A percentile compares a stretch with the other conserved stretches of the same genome.
Evolutionary conservation across 2,113 vertebrate genomes (phyloP).

Genomic region (Neoarius graeffei): DNA sequence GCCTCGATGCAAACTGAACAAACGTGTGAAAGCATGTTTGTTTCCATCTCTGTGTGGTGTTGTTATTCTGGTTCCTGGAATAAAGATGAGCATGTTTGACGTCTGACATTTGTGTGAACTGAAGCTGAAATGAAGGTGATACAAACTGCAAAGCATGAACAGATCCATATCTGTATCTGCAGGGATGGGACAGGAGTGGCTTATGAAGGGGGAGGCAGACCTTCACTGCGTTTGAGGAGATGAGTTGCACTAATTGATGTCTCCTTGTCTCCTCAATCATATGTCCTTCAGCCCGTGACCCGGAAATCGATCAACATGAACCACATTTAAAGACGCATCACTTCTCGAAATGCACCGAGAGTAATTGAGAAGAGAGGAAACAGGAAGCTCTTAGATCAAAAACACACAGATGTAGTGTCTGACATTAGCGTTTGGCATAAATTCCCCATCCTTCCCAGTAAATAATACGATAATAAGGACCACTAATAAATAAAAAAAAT

Average conservation of each 20-base stretch:
- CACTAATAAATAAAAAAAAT: background rate
- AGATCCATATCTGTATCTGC: constrained; percentile 18
- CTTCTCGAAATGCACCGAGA: background rate
- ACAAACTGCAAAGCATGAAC: constrained; percentile 18
- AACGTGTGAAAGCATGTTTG: background rate
- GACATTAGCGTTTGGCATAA: no score
- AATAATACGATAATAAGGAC: background rate
- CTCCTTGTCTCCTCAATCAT: constrained; percentile 11
- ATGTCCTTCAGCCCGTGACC: constrained; percentile 17
- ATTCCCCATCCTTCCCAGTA: background rate
- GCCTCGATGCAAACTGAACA: background rate
- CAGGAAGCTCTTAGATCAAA: background rate
- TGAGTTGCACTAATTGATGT: constrained; percentile 5
- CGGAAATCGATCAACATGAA: background rate
- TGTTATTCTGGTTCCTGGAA: background rate
- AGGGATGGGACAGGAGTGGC: background rate
- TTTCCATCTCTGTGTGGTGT: background rate
- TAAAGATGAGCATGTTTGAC: background rate
- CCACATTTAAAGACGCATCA: background rate
- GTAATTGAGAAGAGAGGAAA: background rate
- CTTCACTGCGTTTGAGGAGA: background rate
- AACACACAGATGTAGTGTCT: background rate
- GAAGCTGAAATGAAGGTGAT: constrained; percentile 23
- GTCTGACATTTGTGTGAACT: constrained; percentile 11
- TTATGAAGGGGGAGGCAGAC: constrained; percentile 2